Evolutionary conservation across 2,888 invertebrate genomes (phyloP).

Genomic region (Acleris cristana): DNA sequence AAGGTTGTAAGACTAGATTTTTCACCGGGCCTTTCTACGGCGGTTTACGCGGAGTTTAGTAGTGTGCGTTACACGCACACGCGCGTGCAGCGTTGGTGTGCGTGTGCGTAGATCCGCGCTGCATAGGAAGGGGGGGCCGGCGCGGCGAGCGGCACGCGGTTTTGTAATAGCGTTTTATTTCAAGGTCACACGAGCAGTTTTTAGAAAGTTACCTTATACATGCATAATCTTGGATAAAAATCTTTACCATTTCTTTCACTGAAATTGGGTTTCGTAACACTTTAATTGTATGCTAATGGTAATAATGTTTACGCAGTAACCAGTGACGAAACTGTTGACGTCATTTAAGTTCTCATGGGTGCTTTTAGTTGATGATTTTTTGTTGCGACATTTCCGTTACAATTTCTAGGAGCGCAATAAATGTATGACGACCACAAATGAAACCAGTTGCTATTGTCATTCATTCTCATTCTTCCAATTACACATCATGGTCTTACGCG

Average conservation of each 20-base stretch:
- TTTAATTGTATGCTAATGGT: conserved; percentile 20
- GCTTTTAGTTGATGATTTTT: conserved; percentile 28
- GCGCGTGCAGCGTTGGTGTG: conserved; percentile 54
- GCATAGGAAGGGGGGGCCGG: conserved; percentile 57
- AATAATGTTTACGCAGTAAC: conserved; percentile 19
- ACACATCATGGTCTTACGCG: too few species aligned
- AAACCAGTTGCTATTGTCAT: not conserved
- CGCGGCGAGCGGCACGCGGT: conserved; percentile 76
- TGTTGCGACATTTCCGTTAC: conserved; percentile 29
- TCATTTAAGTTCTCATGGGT: conserved; percentile 11
- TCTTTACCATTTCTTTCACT: conserved; percentile 48
- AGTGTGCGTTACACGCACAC: conserved; percentile 55
- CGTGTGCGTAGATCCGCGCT: conserved; percentile 70
- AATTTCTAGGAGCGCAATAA: conserved; percentile 17
- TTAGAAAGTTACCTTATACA: conserved; percentile 81
- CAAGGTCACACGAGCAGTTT: conserved; percentile 83
- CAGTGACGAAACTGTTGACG: conserved; percentile 30
- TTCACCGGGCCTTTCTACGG: conserved; percentile 74
- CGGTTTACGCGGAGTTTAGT: conserved; percentile 45
- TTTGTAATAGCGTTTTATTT: conserved; percentile 83
- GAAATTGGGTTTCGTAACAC: conserved; percentile 30
- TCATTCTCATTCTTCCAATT: too few species aligned
- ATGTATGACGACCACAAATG: not conserved
- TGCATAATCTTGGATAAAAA: conserved; percentile 67
- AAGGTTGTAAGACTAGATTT: conserved; percentile 65